These are phyloP conservation scores for Hydraecia micacea DNA, from an alignment of 2,888 invertebrate genomes.

Conservation along the genomic window DNA sequence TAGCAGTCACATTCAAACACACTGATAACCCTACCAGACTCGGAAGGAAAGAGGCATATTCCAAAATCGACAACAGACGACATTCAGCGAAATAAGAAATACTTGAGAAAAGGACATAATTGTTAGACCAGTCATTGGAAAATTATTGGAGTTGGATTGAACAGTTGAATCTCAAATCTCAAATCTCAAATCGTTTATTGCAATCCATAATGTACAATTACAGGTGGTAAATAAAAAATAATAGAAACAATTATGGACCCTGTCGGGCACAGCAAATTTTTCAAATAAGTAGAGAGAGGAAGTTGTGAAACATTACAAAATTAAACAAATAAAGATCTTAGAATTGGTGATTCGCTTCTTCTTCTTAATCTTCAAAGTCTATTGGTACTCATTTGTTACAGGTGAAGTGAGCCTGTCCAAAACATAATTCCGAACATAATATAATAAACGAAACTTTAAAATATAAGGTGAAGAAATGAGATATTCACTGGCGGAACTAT, in stretches of 20 bases:
- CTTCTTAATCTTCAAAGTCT: too few species aligned
- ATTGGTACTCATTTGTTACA: not conserved
- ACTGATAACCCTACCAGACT: slow-evolving; percentile 7
- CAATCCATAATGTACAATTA: too few species aligned
- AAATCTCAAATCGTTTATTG: too few species aligned
- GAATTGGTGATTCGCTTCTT: not conserved
- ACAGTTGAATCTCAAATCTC: too few species aligned
- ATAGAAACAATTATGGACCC: too few species aligned
- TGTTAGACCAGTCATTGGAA: not conserved
- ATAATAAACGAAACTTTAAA: too few species aligned
- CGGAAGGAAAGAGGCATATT: not conserved
- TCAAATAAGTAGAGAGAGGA: too few species aligned
- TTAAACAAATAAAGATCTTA: not conserved
- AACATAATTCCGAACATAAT: not conserved
- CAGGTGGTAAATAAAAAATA: too few species aligned
- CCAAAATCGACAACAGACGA: not conserved
- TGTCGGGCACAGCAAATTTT: too few species aligned
- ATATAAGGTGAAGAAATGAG: too few species aligned
- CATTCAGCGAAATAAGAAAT: not conserved
- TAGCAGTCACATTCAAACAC: slow-evolving; percentile 16
- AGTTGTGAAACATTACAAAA: not conserved
- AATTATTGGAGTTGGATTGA: not conserved
- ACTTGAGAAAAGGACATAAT: not conserved
- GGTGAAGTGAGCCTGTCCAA: not conserved
- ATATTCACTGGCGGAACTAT: not conserved